Evolutionary conservation across 2,888 invertebrate species (phyloP).

Genomic region (Parascotia fuliginaria): DNA sequence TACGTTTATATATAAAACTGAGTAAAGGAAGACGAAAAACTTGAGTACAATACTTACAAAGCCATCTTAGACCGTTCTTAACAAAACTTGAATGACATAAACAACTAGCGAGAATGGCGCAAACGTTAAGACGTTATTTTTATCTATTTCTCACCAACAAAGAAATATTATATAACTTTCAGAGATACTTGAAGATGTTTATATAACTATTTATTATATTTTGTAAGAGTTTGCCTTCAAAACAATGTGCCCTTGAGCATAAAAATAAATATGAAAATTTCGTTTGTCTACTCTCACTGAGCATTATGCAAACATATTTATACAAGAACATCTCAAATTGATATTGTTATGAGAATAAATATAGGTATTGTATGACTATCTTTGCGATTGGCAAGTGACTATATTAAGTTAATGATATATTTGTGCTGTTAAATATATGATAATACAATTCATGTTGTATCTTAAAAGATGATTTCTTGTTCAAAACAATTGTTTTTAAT

Average conservation of each 20-base stretch:
- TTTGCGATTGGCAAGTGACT: not conserved
- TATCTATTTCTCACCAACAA: slow-evolving; percentile 31
- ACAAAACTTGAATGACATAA: slow-evolving; percentile 19
- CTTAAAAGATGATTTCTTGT: no score
- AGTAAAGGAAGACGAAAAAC: slow-evolving; percentile 1
- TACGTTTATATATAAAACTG: not conserved
- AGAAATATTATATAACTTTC: slow-evolving; percentile 25
- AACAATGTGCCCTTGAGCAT: slow-evolving; percentile 28
- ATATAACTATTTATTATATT: slow-evolving; percentile 39
- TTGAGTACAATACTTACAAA: slow-evolving; percentile 9
- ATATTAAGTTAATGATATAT: no score
- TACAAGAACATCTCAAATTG: slow-evolving; percentile 10
- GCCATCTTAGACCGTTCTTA: slow-evolving; percentile 11
- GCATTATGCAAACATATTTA: slow-evolving; percentile 25
- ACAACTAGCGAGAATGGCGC: slow-evolving; percentile 19
- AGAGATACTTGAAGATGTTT: slow-evolving; percentile 42
- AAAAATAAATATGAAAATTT: slow-evolving; percentile 30
- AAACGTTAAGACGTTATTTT: slow-evolving; percentile 28
- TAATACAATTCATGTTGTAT: no score
- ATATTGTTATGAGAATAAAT: slow-evolving; percentile 9
- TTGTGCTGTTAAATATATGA: no score
- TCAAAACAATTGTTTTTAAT: no score
- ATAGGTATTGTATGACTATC: not conserved
- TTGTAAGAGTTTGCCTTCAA: slow-evolving; percentile 28
- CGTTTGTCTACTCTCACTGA: slow-evolving; percentile 19